A percentile compares a stretch with the other conserved stretches of the same genome.
Evolutionary conservation across 2,888 invertebrate species (phyloP).

Genomic region (Allolobophora icterica): DNA sequence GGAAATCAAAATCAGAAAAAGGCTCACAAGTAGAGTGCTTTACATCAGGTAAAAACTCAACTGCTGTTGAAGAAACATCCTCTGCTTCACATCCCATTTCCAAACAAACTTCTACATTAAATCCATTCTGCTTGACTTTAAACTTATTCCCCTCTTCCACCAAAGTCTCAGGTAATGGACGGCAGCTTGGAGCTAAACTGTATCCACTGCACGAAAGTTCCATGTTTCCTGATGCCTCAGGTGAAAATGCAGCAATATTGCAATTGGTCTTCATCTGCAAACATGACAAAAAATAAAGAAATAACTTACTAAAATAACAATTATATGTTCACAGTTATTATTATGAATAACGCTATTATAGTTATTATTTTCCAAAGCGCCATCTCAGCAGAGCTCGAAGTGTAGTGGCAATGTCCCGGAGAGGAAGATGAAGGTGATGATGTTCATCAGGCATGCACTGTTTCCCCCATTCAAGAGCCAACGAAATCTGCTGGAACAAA

Average conservation of each 20-base stretch:
- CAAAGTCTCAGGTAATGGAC: not conserved
- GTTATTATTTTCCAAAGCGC: too few relatives aligned
- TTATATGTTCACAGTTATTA: too few relatives aligned
- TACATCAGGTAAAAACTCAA: not conserved
- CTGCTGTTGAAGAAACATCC: not conserved
- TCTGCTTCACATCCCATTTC: constrained; percentile 20
- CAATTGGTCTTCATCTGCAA: not conserved
- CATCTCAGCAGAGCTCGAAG: too few relatives aligned
- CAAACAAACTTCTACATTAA: constrained; percentile 1
- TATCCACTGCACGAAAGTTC: not conserved
- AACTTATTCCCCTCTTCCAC: not conserved
- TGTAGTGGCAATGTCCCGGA: too few relatives aligned
- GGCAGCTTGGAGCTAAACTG: not conserved
- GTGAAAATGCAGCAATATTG: not conserved
- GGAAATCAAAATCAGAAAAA: not conserved
- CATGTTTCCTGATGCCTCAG: not conserved
- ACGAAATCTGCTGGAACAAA: too few relatives aligned
- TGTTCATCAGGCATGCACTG: too few relatives aligned
- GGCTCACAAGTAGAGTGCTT: not conserved
- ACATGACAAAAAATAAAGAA: not conserved
- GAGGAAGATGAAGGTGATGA: too few relatives aligned
- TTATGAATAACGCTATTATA: too few relatives aligned
- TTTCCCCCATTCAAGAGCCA: too few relatives aligned
- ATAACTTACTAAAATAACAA: too few relatives aligned
- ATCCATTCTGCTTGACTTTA: not conserved